Conservation (phyloP, 2,888 invertebrate species). For the Morpho achilles region DNA sequence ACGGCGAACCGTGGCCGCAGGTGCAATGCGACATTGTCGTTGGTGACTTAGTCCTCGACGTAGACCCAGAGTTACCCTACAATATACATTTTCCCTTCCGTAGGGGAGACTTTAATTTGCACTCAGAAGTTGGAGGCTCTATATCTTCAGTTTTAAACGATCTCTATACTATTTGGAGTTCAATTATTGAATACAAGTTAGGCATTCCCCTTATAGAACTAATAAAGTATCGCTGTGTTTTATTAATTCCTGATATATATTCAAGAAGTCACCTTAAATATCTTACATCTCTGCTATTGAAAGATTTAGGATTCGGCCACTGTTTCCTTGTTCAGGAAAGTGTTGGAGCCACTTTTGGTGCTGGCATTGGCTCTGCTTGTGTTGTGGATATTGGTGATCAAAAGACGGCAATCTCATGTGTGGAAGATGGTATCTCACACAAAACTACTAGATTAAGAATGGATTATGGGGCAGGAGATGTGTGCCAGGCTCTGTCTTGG, state of each 20-base stretch:
- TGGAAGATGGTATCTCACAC: conserved; percentile 97
- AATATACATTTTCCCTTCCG: conserved; percentile 94
- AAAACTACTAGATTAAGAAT: conserved; percentile 89
- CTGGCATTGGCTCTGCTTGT: conserved; percentile 86
- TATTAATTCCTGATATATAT: conserved; percentile 94
- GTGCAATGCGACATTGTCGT: conserved; percentile 83
- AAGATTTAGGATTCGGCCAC: conserved; percentile 90
- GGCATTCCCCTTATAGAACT: conserved; percentile 85
- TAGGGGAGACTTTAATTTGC: conserved; percentile 93
- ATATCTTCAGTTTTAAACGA: conserved; percentile 90
- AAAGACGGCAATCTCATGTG: conserved; percentile 96
- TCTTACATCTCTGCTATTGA: conserved; percentile 87
- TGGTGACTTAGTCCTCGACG: conserved; percentile 87
- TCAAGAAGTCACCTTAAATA: conserved; percentile 91
- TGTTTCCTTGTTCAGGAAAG: conserved; percentile 90
- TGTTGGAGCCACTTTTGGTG: conserved; percentile 74
- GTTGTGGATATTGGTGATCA: conserved; percentile 97
- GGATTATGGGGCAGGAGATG: conserved; percentile 95
- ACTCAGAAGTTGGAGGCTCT: conserved; percentile 91
- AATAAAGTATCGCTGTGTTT: conserved; percentile 89
- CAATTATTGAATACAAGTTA: conserved; percentile 86
- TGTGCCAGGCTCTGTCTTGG: conserved; percentile 93
- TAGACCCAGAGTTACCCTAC: conserved; percentile 84
- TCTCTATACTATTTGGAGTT: conserved; percentile 92
- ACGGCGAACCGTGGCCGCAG: conserved; percentile 81